Conservation (phyloP, 2,888 invertebrate species). For the Pantelozetes paolii region DNA sequence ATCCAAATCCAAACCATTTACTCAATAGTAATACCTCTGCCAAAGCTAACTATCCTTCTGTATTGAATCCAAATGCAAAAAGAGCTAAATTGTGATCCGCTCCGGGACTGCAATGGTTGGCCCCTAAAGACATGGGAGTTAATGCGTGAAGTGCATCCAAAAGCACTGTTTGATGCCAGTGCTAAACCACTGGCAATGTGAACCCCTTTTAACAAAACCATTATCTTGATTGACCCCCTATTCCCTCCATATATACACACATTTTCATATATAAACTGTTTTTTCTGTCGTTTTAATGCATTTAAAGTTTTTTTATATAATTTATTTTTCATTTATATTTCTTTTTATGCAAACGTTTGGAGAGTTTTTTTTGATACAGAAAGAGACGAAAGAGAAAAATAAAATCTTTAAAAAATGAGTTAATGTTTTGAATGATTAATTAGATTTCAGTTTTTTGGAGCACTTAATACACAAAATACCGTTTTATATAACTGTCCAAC, state of each 20-base stretch:
- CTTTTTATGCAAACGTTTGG: too few relatives aligned
- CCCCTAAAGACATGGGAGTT: conserved; percentile 18
- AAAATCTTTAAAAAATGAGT: neutral
- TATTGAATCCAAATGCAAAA: neutral
- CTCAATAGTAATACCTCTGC: too few relatives aligned
- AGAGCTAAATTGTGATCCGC: conserved; percentile 11
- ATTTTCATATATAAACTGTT: neutral
- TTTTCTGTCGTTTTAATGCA: neutral
- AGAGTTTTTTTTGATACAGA: too few relatives aligned
- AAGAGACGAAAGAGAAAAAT: neutral
- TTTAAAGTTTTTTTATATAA: neutral
- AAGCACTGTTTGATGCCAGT: neutral
- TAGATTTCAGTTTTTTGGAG: conserved; percentile 16
- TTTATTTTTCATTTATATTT: neutral
- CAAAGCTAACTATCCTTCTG: neutral
- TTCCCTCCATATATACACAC: neutral
- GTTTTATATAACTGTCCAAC: conserved; percentile 10
- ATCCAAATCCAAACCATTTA: too few relatives aligned
- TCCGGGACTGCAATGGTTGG: neutral
- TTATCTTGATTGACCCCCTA: conserved; percentile 26
- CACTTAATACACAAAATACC: neutral
- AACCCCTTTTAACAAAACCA: neutral
- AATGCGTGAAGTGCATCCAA: conserved; percentile 17
- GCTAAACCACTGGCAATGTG: neutral
- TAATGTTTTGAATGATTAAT: conserved; percentile 23